phyloP scores from a whole-genome alignment of 2,888 invertebrate genomes.

The Cheilosia pagana region DNA sequence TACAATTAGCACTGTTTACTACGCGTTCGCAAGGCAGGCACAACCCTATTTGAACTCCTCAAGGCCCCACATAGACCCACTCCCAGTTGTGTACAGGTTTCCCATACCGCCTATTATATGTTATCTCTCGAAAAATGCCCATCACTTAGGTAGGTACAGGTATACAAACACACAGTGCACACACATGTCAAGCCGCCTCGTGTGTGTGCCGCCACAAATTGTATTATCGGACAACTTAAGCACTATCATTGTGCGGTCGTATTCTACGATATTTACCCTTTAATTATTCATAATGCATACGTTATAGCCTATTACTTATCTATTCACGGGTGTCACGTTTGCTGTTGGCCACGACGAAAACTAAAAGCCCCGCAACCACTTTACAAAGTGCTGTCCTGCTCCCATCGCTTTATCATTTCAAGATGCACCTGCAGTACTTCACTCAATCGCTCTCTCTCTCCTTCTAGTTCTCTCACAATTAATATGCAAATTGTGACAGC shows the following conservation, averaged over 20 bases:
- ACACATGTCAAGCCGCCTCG: neutral
- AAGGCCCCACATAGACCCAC: neutral
- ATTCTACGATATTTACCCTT: conserved; percentile 54
- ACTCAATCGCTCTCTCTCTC: neutral
- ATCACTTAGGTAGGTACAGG: neutral
- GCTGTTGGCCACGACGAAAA: conserved; percentile 30
- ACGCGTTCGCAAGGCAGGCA: neutral
- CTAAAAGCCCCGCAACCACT: conserved; percentile 34
- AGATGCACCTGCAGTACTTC: conserved; percentile 63
- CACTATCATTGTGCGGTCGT: conserved; percentile 50
- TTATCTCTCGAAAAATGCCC: conserved; percentile 21
- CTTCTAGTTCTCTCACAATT: conserved; percentile 48
- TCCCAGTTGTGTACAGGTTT: neutral
- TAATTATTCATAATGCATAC: conserved; percentile 68
- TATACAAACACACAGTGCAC: conserved; percentile 11
- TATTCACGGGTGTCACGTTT: conserved; percentile 61
- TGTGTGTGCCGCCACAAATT: conserved; percentile 18
- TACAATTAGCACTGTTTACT: neutral
- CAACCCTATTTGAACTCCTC: neutral
- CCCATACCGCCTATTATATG: neutral
- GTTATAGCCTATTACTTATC: conserved; percentile 60
- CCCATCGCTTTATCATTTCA: conserved; percentile 44
- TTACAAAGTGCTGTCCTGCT: conserved; percentile 15
- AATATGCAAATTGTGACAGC: conserved; percentile 63
- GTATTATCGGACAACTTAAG: conserved; percentile 39